Evolutionary conservation across 2,113 vertebrate species (phyloP), one percentile per base, ranked within the genome.

Genomic region (Gnathonemus echidnorhynchus): DNA sequence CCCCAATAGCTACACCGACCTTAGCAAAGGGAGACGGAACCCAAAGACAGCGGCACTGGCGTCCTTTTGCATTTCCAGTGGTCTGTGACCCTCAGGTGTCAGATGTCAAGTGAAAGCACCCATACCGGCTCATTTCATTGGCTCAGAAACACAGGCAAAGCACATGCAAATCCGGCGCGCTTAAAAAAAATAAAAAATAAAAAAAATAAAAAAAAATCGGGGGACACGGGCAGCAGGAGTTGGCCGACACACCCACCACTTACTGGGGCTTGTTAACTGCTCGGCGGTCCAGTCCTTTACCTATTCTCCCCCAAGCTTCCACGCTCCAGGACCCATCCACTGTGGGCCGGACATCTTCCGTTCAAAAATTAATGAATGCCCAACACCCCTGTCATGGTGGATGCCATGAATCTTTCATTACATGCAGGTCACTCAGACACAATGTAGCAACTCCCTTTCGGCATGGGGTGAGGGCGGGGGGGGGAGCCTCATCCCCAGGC

Each of bases 381-480:
- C 53, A 27, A 89, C 86, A 88, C 85, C 53, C 53, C 27, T 80
- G 88, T 90, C 58, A 77, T 62, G 31, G 24, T 17, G 48, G 27
- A 21, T 70, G 24, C 80, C 84, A 87, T 91, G 27, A 91, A 91
- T 91, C n/a, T 86, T 91, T 89, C 8, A 91, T 90, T 49, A 35
- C 80, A 46, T 83, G 88, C 56, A 46, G 86, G 42, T 88, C 85
- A 56, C 24, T 31, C 45, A 39, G 53, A 88, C 48, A 35, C 45
- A n/a, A 39, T 87, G 52, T 70, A 50, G 31, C 24, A 46, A 50
- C 86, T 88, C 70, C 56, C 46, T 66, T 66, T 66, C 9, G 24
- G n/a, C 24, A n/a, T 27, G 58, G 24, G 56, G 53, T 56, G 52
- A 5, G 52, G 21, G n/a, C 8, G 86, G 46, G 48, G n/a, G 56